phyloP scores from a whole-genome alignment of 2,797 vertebrate species.

The Ambastaia sidthimunki region DNA sequence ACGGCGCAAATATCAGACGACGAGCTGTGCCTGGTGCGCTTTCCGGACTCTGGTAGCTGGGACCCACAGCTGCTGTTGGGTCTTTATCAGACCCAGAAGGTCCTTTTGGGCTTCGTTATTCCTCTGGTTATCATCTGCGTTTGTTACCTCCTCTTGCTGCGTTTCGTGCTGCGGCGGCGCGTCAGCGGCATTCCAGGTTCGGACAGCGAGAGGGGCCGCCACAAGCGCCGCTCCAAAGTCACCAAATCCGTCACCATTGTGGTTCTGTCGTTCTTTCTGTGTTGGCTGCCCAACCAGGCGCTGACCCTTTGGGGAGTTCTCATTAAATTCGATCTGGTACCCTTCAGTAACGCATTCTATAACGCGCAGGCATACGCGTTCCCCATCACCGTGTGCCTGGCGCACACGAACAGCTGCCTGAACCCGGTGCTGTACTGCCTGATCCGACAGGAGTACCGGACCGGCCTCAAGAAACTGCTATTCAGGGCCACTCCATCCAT shows the following conservation, averaged over 20 bases:
- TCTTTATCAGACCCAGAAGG: conserved; percentile 79
- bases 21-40: conserved; percentile 77
- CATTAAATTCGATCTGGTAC: conserved; percentile 82
- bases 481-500: conserved; percentile 70
- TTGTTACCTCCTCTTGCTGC: conserved; percentile 79
- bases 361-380: conserved; percentile 81
- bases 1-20: conserved; percentile 78
- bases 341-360: conserved; percentile 82
- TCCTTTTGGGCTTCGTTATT: conserved; percentile 76
- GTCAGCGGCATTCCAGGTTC: conserved; percentile 64
- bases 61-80: conserved; percentile 80
- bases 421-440: conserved; percentile 85
- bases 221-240: conserved; percentile 76
- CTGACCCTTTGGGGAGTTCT: conserved; percentile 82
- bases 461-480: conserved; percentile 76
- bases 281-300: conserved; percentile 85
- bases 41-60: conserved; percentile 74
- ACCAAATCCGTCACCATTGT: conserved; percentile 80
- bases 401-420: conserved; percentile 82
- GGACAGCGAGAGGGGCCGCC: conserved; percentile 70
- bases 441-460: conserved; percentile 77
- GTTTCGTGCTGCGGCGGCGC: conserved; percentile 75
- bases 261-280: conserved; percentile 82
- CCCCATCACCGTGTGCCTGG: conserved; percentile 81
- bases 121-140: conserved; percentile 74